A percentile compares a stretch with the other conserved stretches of the same genome.
These are phyloP conservation scores for Isaurus tuberculatus DNA, from an alignment of 92 coral and sea anemone species.

Conservation along the genomic window DNA sequence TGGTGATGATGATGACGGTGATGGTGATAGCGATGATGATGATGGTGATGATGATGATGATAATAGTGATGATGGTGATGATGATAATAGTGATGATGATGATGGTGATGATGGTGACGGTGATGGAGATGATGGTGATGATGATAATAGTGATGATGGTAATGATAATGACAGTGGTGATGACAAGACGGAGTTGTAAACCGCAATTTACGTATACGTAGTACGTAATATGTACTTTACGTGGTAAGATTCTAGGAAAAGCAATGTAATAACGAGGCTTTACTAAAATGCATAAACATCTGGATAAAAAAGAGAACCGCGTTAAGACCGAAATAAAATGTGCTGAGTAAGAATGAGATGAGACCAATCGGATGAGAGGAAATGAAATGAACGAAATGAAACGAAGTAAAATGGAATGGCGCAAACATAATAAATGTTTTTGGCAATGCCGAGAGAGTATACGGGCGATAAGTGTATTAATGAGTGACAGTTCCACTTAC, in stretches of 20 bases:
- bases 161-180: neutral
- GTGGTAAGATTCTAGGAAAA: no score
- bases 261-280: no score
- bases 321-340: neutral
- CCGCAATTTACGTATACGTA: no score
- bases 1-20: neutral
- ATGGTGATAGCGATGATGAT: neutral
- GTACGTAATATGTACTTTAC: no score
- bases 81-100: neutral
- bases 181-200: neutral
- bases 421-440: no score
- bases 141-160: neutral
- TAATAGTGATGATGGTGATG: neutral
- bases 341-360: neutral
- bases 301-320: no score
- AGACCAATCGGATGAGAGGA: neutral
- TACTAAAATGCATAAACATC: no score
- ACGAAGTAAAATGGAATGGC: neutral
- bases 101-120: neutral
- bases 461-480: neutral
- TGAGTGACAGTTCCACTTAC: constrained; percentile 37
- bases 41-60: neutral
- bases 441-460: no score
- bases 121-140: neutral
- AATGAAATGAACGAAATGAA: neutral